Percentiles rank a stretch among this genome's conserved stretches.
These are phyloP conservation scores for Diaprepes abbreviatus DNA, from an alignment of 2,888 invertebrate species.

Conservation along the genomic window DNA sequence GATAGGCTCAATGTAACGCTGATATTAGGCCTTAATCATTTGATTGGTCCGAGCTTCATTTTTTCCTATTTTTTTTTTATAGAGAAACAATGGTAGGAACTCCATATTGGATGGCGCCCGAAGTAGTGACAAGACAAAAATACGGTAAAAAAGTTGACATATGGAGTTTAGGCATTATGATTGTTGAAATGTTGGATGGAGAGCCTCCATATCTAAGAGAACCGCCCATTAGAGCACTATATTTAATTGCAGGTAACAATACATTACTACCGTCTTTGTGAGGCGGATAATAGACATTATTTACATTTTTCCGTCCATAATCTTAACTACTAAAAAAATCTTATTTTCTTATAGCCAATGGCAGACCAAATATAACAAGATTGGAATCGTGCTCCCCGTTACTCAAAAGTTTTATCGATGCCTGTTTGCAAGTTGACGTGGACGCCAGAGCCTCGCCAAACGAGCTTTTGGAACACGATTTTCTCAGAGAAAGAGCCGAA, in stretches of 20 bases:
- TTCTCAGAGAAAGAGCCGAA: slow-evolving; percentile 84
- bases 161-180: slow-evolving; percentile 98
- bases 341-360: slow-evolving; percentile 77
- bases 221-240: slow-evolving; percentile 91
- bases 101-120: slow-evolving; percentile 99
- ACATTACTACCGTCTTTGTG: too few species aligned
- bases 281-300: too few species aligned
- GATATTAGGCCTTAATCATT: too few species aligned
- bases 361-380: slow-evolving; percentile 90
- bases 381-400: slow-evolving; percentile 84
- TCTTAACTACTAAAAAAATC: too few species aligned
- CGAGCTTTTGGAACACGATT: slow-evolving; percentile 84
- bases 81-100: slow-evolving; percentile 98
- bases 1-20: too few species aligned
- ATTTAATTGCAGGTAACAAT: slow-evolving; percentile 83
- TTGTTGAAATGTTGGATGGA: slow-evolving; percentile 97
- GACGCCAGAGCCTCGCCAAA: slow-evolving; percentile 82
- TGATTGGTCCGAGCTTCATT: too few species aligned
- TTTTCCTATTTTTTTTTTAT: slow-evolving; percentile 3
- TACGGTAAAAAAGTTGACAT: slow-evolving; percentile 91
- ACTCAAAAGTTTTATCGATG: slow-evolving; percentile 87
- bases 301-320: too few species aligned
- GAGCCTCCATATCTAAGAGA: slow-evolving; percentile 98
- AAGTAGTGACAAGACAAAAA: slow-evolving; percentile 91
- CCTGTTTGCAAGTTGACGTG: slow-evolving; percentile 89